A percentile compares a stretch with the other conserved stretches of the same genome.
phyloP scores from a whole-genome alignment of 2,888 invertebrate genomes.

The Drosophila falleni region DNA sequence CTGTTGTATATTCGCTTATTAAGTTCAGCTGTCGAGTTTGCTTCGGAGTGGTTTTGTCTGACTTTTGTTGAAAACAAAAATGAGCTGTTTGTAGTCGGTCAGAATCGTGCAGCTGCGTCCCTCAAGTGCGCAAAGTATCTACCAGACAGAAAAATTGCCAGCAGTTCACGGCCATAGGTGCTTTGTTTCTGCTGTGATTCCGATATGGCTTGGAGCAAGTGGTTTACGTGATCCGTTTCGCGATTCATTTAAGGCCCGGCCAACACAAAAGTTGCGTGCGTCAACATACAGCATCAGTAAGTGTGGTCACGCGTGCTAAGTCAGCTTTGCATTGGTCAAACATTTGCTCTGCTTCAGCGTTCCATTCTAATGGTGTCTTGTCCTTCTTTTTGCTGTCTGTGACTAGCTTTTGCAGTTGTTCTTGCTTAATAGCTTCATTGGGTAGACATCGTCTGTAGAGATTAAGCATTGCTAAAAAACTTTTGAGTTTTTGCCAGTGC shows the following conservation, averaged over 20 bases:
- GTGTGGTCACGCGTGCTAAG: constrained; percentile 11
- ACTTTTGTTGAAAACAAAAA: constrained; percentile 3
- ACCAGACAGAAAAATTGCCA: constrained; percentile 20
- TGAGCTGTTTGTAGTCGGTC: constrained; percentile 11
- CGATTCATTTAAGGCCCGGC: not conserved
- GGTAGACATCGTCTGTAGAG: not conserved
- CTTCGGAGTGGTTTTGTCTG: constrained; percentile 1
- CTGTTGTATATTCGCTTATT: not conserved
- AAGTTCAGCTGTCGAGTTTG: constrained; percentile 1
- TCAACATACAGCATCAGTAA: constrained; percentile 37
- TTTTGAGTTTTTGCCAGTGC: constrained; percentile 29
- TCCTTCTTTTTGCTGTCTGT: no score
- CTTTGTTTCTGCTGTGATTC: constrained; percentile 15
- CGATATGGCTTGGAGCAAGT: constrained; percentile 12
- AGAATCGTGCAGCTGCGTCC: constrained; percentile 9
- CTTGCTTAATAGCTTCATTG: constrained; percentile 42
- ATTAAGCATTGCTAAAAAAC: constrained; percentile 19
- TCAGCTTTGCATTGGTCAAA: no score
- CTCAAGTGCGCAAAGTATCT: constrained; percentile 21
- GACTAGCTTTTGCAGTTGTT: constrained; percentile 18
- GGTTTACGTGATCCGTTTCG: constrained; percentile 11
- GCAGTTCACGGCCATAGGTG: constrained; percentile 13
- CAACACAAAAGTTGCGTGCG: constrained; percentile 31
- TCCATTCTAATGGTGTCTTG: no score
- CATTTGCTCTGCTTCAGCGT: no score